A percentile compares a stretch with the other conserved stretches of the same genome.
Evolutionary conservation across 2,888 invertebrate species (phyloP).

Genomic region (Ecliptopera silaceata): DNA sequence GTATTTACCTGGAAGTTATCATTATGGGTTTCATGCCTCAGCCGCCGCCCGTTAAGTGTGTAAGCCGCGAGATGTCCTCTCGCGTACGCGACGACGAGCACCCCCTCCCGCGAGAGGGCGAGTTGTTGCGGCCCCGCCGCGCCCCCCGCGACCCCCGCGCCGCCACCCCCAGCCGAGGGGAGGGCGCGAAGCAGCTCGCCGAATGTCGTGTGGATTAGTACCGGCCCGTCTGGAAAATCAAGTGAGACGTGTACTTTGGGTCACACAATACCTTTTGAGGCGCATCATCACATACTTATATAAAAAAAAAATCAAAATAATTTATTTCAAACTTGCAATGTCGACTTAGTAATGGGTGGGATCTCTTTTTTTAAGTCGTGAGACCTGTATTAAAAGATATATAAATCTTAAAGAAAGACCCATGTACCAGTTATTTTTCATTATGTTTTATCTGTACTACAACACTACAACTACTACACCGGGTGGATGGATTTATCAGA

Average conservation of each 20-base stretch:
- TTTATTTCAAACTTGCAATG: no score
- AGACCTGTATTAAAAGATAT: no score
- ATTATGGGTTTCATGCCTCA: constrained; percentile 95
- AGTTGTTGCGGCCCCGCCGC: constrained; percentile 89
- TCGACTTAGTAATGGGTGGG: no score
- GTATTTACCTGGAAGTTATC: constrained; percentile 93
- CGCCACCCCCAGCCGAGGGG: constrained; percentile 77
- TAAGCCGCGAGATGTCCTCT: constrained; percentile 96
- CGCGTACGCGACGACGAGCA: constrained; percentile 97
- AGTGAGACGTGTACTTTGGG: constrained; percentile 36
- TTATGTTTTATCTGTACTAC: no score
- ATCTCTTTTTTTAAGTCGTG: no score
- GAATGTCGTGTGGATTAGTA: constrained; percentile 98
- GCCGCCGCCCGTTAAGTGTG: constrained; percentile 95
- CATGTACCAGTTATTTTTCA: no score
- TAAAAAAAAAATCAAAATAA: no score
- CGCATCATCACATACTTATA: no score
- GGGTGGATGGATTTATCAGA: no score
- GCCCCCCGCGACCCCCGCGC: constrained; percentile 81
- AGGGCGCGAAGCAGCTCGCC: constrained; percentile 97
- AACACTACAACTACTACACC: no score
- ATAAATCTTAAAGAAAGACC: no score
- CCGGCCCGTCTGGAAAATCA: constrained; percentile 91
- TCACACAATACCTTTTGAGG: no score
- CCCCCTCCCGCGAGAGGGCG: constrained; percentile 97